Percentiles rank a stretch among this genome's conserved stretches.
These are phyloP conservation scores for Microtus montanus DNA, from an alignment of 2,113 vertebrate genomes.

Conservation along the genomic window DNA sequence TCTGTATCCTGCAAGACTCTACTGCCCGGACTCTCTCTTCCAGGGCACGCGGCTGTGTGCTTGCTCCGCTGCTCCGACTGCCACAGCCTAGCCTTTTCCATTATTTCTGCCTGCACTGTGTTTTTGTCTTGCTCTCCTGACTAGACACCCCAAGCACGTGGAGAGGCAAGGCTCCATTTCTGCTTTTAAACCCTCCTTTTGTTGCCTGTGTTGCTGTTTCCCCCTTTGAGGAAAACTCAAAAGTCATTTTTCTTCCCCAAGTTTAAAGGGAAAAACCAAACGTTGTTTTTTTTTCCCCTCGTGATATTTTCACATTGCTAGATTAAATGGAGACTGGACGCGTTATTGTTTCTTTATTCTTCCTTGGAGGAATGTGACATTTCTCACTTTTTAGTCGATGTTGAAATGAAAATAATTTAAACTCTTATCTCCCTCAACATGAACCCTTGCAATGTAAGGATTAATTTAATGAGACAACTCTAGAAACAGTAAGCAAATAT, in stretches of 20 bases:
- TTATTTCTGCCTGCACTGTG: accelerated
- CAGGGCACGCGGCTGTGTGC: accelerated
- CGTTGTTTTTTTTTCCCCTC: background rate
- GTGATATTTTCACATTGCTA: background rate
- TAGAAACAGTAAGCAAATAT: background rate
- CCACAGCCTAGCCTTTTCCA: accelerated
- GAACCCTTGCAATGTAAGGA: background rate
- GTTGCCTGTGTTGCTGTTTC: accelerated
- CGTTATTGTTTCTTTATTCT: background rate
- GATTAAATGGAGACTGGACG: background rate
- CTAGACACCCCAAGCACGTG: background rate
- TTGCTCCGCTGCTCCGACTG: too few species aligned
- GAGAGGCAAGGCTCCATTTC: background rate
- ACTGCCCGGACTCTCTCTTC: too few species aligned
- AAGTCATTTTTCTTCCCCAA: background rate
- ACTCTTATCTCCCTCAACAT: too few species aligned
- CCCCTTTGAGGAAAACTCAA: background rate
- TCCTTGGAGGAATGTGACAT: accelerated
- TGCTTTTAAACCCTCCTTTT: too few species aligned
- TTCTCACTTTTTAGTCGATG: background rate
- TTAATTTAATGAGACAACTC: background rate
- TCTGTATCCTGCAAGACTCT: accelerated
- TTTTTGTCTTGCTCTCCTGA: too few species aligned
- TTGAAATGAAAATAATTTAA: background rate
- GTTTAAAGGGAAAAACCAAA: background rate